phyloP scores from a whole-genome alignment of 2,888 invertebrate species.

The Torymus aiolomorphi region DNA sequence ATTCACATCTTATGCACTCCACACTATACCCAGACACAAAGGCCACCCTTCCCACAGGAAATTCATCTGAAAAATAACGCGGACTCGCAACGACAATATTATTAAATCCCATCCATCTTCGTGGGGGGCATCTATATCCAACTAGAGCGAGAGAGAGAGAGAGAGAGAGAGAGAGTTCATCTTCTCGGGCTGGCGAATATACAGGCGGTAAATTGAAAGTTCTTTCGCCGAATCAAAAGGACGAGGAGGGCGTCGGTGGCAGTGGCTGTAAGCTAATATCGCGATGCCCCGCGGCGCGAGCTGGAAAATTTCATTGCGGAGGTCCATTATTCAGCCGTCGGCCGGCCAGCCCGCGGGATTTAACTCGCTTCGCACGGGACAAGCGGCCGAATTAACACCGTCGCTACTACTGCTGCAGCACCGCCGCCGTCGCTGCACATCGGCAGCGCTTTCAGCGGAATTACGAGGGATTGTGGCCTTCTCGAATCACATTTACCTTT shows the following conservation, averaged over 20 bases:
- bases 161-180: no score
- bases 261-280: slow-evolving; percentile 72
- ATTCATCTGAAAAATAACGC: no score
- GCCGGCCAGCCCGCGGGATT: slow-evolving; percentile 61
- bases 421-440: not conserved
- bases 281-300: slow-evolving; percentile 74
- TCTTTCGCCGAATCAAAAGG: slow-evolving; percentile 40
- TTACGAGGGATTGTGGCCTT: slow-evolving; percentile 9
- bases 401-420: no score
- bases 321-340: slow-evolving; percentile 74
- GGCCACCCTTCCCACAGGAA: no score
- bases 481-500: not conserved
- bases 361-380: slow-evolving; percentile 65
- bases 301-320: slow-evolving; percentile 75
- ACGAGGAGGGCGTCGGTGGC: not conserved
- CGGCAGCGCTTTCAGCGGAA: not conserved
- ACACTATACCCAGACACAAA: no score
- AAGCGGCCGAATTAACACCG: slow-evolving; percentile 69
- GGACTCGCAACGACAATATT: no score
- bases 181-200: not conserved
- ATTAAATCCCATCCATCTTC: no score
- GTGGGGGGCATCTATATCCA: no score
- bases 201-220: slow-evolving; percentile 43
- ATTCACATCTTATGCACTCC: no score
- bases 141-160: no score